Base-by-base conservation (phyloP, 2,797 vertebrate genomes). In the Brachymystax lenok region DNA sequence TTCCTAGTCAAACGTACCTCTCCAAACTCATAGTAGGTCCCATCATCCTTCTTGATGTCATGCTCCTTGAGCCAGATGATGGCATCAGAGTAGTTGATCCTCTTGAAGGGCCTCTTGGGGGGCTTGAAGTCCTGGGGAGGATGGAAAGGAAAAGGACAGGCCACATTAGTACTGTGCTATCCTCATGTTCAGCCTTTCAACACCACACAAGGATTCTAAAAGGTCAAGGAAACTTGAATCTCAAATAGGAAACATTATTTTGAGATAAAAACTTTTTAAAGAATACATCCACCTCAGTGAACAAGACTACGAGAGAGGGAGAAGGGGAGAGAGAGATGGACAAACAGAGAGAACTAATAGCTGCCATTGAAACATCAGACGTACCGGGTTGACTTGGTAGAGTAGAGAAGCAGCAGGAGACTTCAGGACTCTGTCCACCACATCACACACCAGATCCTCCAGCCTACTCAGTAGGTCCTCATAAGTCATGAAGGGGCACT, bases 401-500 rank as follows among this genome's bases (percentile, higher is more conserved):
- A 99, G 91, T 63, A 98, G 88, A 54, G 82, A 77, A 0, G 88
- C 93, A 0, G 85, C 92, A 0, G 97, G 94, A 0, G 98, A 99
- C 24, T 96, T 95, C 79, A 99, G 84, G 69, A 99, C 90, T 70
- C 97, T 86, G 72, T 98, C 97, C 6, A 99, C 98, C 1, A 99
- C 97, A 0, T 98, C 97, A 83, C 98, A 99, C 67, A 99, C 96
- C 87, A 99, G 88, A 83, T 95, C 94, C 88, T 99, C 97, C 87
- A 99, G 82, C 0, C 96, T 91, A 88, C 82, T 89, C 90, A 99
- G 88, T 61, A 99, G 89, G 5, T 98, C 96, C n/a, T 99, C 97
- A 1, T 94, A 99, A 0, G 87, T 84, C 35, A 99, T 91, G 87
- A 99, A 99, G 30, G 98, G 95, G 80, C 97, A 99, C 87, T 99